Base-by-base conservation (phyloP, 2,797 vertebrate species). In the Nyctibius grandis region DNA sequence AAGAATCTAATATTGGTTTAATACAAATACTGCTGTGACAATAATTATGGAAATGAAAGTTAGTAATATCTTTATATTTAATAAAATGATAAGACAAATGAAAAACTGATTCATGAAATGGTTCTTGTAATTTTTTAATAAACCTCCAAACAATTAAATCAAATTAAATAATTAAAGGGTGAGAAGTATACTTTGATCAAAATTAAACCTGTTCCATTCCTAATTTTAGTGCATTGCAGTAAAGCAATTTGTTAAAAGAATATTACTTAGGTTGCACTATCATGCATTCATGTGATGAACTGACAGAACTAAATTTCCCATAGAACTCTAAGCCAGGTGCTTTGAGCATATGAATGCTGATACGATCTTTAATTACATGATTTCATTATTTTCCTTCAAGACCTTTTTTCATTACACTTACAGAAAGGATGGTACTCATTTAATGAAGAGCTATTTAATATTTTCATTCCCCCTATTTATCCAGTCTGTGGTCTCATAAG, bases 291-390 rank as follows among this genome's bases (percentile, higher is more conserved):
- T 29, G 36, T 34, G 38, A 51, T 53, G 42, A 87, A 94, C 64
- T 53, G 22, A n/a, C 34, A 91, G 64, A 83, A 95, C 34, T 76
- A 67, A 79, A 70, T 69, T 48, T 89, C 47, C 34, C 47, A 63
- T 1, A 56, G 18, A 92, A 81, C 5, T 67, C 31, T 59, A 69
- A 76, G n/a, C 11, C 40, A 59, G 36, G 22, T 92, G n/a, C 40
- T 91, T 51, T 67, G 56, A 65, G 36, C 40, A 69, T 60, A 38
- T 33, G 51, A 87, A 54, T 3, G 1, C 47, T 77, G 92, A 96
- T 96, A 95, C 0, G 1, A 96, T 92, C 93, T 96, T 95, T 91
- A 96, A 96, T 94, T 92, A 95, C 50, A 60, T 13, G 3, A 89
- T 83, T 85, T 73, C 64, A 93, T 91, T 92, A 70, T 87, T 94